phyloP scores from a whole-genome alignment of 92 coral and sea anemone species.

The Heliopora coerulea region DNA sequence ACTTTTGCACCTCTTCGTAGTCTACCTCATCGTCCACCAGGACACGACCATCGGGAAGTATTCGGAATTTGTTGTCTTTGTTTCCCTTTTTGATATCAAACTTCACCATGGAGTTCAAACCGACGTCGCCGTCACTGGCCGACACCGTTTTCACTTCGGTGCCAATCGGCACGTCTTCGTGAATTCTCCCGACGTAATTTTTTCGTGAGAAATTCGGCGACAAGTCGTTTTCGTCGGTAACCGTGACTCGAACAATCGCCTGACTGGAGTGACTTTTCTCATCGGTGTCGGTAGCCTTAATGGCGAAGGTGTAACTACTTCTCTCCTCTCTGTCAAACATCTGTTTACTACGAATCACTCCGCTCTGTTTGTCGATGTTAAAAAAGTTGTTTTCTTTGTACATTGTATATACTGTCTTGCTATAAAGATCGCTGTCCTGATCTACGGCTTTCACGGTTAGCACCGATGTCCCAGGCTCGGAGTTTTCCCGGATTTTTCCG shows the following conservation, averaged over 20 bases:
- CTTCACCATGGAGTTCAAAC: conserved; percentile 68
- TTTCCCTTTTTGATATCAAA: conserved; percentile 83
- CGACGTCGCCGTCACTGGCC: conserved; percentile 77
- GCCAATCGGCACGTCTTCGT: conserved; percentile 61
- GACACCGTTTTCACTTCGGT: conserved; percentile 59
- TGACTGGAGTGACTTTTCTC: conserved; percentile 44
- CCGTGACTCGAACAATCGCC: conserved; percentile 57
- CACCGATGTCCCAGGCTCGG: conserved; percentile 75
- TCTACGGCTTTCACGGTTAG: conserved; percentile 79
- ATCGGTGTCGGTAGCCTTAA: conserved; percentile 77
- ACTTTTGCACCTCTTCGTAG: conserved; percentile 64
- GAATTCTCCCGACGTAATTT: conserved; percentile 60
- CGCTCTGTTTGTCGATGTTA: conserved; percentile 54
- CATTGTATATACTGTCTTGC: conserved; percentile 70
- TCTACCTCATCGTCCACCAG: conserved; percentile 68
- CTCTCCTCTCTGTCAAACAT: conserved; percentile 76
- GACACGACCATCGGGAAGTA: conserved; percentile 72
- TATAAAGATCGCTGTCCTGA: conserved; percentile 55
- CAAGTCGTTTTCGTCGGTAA: conserved; percentile 79
- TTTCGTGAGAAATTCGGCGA: conserved; percentile 66
- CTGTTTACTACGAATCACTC: conserved; percentile 66
- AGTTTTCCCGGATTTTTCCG: conserved; percentile 89
- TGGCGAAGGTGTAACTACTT: conserved; percentile 58
- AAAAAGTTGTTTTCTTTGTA: conserved; percentile 44
- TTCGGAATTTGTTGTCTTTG: conserved; percentile 65